phyloP scores from a whole-genome alignment of 2,888 invertebrate genomes.

The Podotricha telesiphe region DNA sequence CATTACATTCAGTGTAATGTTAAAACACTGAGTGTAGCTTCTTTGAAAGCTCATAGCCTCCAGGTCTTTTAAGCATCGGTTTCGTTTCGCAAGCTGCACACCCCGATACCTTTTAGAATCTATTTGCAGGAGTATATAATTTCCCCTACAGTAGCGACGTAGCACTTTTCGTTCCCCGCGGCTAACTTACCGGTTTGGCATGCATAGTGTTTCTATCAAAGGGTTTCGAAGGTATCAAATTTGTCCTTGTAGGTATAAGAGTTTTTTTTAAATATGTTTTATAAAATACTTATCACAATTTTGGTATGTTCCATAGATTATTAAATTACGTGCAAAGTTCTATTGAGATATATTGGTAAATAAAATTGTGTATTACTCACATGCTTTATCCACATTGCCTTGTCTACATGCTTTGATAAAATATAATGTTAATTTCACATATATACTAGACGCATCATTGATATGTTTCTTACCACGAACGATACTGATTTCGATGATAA shows the following conservation, averaged over 20 bases:
- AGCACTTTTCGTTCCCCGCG: constrained; percentile 69
- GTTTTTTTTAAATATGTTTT: not conserved
- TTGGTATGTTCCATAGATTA: no score
- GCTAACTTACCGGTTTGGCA: constrained; percentile 53
- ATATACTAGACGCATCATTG: not conserved
- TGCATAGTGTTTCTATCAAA: constrained; percentile 49
- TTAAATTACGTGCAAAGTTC: no score
- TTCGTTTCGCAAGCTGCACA: constrained; percentile 67
- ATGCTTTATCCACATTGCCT: not conserved
- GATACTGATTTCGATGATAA: constrained; percentile 5
- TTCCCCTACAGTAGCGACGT: constrained; percentile 62
- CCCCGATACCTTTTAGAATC: constrained; percentile 70
- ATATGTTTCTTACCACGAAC: not conserved
- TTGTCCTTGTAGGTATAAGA: constrained; percentile 9
- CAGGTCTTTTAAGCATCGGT: constrained; percentile 50
- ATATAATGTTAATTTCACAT: not conserved
- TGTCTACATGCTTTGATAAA: not conserved
- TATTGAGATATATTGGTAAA: no score
- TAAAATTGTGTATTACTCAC: not conserved
- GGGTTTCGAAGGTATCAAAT: constrained; percentile 18
- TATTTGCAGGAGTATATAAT: constrained; percentile 79
- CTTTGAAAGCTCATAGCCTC: constrained; percentile 59
- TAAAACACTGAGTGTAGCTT: constrained; percentile 8
- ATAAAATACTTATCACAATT: no score
- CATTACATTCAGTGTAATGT: no score